Evolutionary conservation across 1,140 invertebrate genomes (phyloP), one percentile per base, ranked within the genome.

Genomic region (Reticulitermes speratus): DNA sequence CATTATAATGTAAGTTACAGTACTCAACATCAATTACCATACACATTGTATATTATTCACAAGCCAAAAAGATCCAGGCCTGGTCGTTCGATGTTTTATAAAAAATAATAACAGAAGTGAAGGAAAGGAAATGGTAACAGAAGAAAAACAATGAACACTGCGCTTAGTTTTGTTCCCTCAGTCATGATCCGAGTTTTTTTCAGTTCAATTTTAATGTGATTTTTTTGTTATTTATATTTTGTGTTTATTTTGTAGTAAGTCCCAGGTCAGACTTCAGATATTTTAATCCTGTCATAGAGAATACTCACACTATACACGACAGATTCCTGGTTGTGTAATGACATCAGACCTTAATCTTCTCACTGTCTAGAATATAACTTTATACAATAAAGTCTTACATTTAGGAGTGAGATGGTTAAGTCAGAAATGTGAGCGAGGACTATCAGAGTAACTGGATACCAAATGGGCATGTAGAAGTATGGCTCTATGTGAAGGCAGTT

Each of bases 61-160:
- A 85, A 32, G 83, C 83, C 83, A 84, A 32, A n/a, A 84, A 44
- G 38, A 30, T 52, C 23, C n/a, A 25, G 44, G 83, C 44, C 32
- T 84, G 32, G 83, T 86, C 75, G 85, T 86, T 86, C 21, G 75
- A 75, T 30, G n/a, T 30, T 75, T 30, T 30, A 6, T 75, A 75
- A 75, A 75, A 30, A 75, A 75, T 2, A 30, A 11, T 8, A 65
- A 65, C 12, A 19, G 59, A 75, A 75, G 65, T 25, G n/a, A 75
- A 14, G 65, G 25, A 30, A n/a, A 30, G n/a, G 65, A 75, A 75
- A 75, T 30, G n/a, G 14, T 75, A 75, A n/a, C 25, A 65, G 59
- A 75, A 75, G 65, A 75, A n/a, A 75, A 30, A 75, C 65, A 75
- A 30, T 75, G 65, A 75, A 75, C 65, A 75, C 65, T 25, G n/a